Evolutionary conservation across 2,888 invertebrate species (phyloP).

Genomic region (Erebia epiphron): DNA sequence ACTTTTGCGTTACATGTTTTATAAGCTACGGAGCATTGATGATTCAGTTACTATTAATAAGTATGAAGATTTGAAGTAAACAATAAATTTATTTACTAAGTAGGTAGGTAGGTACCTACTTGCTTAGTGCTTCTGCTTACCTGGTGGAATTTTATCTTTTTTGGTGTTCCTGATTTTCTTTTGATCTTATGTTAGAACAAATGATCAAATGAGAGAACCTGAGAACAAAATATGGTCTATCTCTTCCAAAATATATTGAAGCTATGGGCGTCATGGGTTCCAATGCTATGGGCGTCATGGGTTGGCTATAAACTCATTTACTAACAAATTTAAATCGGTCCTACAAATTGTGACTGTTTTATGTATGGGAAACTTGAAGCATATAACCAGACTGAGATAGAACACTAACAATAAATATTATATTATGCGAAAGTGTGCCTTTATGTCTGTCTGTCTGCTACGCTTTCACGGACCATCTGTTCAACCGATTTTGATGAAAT

Average conservation of each 20-base stretch:
- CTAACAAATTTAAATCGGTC: too few species aligned
- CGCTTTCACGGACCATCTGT: too few species aligned
- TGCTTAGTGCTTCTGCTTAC: slow-evolving; percentile 53
- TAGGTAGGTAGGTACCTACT: slow-evolving; percentile 28
- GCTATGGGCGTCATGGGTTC: slow-evolving; percentile 85
- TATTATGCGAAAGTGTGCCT: too few species aligned
- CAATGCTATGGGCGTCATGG: slow-evolving; percentile 84
- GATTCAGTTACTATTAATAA: slow-evolving; percentile 79
- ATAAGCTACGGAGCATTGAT: slow-evolving; percentile 85
- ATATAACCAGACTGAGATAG: too few species aligned
- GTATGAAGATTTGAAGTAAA: slow-evolving; percentile 79
- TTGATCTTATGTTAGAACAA: slow-evolving; percentile 83
- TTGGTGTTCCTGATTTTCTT: slow-evolving; percentile 72
- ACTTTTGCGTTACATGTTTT: slow-evolving; percentile 90
- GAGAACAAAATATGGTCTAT: too few species aligned
- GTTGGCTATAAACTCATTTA: too few species aligned
- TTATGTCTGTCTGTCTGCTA: too few species aligned
- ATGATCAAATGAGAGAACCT: too few species aligned
- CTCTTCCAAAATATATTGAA: slow-evolving; percentile 86
- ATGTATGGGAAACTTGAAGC: too few species aligned
- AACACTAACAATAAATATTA: too few species aligned
- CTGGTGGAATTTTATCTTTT: slow-evolving; percentile 63
- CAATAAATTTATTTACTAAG: neutral
- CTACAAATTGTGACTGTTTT: too few species aligned
- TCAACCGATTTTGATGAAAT: too few species aligned